A percentile compares a stretch with the other conserved stretches of the same genome.
phyloP scores from a whole-genome alignment of 2,113 vertebrate species.

The Melanocharis versteri region DNA sequence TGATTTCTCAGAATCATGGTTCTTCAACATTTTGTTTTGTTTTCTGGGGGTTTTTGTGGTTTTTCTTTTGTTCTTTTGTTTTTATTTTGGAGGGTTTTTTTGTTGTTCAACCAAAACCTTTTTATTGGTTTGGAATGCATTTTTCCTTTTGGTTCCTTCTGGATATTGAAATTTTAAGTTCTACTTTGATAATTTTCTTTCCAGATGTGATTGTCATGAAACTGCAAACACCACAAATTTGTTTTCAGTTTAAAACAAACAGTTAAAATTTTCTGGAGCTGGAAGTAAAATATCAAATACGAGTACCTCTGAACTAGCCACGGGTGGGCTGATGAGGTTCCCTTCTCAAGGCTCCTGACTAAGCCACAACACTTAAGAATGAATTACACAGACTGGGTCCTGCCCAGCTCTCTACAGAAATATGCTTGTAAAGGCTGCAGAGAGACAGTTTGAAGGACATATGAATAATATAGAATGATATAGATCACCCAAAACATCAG shows the following conservation, averaged over 20 bases:
- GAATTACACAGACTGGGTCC: not conserved
- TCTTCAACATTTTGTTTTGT: not conserved
- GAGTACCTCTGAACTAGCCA: not conserved
- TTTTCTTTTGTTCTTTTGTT: not conserved
- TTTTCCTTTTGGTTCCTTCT: not conserved
- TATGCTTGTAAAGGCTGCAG: not conserved
- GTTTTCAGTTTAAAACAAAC: not conserved
- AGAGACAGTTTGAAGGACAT: not conserved
- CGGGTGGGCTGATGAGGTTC: not conserved
- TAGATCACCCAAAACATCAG: not conserved
- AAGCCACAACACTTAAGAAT: not conserved
- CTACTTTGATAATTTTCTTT: not conserved
- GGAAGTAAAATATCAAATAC: not conserved
- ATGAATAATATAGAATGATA: not conserved
- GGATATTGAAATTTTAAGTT: not conserved
- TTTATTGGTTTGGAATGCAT: not conserved
- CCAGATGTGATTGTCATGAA: not conserved
- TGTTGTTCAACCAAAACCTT: not conserved
- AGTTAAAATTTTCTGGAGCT: not conserved
- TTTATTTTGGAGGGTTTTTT: too few species aligned
- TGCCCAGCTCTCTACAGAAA: not conserved
- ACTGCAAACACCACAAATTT: not conserved
- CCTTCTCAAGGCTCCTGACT: constrained; percentile 15
- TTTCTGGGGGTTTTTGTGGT: too few species aligned
- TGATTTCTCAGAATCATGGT: not conserved